Conservation (phyloP, 2,888 invertebrate genomes). For the Sesia apiformis region DNA sequence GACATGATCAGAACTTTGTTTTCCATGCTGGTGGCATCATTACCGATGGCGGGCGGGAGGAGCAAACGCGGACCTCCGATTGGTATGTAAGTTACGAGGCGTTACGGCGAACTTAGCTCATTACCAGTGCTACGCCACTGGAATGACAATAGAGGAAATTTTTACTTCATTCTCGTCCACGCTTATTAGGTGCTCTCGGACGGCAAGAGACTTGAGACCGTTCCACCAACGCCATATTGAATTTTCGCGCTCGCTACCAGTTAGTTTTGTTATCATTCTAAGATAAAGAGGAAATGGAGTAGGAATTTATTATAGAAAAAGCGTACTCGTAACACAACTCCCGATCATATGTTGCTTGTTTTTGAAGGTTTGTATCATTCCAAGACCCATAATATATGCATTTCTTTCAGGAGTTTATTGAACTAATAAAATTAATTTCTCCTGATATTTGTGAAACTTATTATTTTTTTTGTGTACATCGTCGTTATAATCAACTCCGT, state of each 20-base stretch:
- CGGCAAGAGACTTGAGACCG: slow-evolving; percentile 33
- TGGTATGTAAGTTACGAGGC: slow-evolving; percentile 70
- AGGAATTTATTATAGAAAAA: background rate
- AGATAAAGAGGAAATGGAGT: background rate
- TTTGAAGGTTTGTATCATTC: too few relatives aligned
- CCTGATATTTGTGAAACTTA: too few relatives aligned
- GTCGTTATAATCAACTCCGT: too few relatives aligned
- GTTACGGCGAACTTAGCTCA: slow-evolving; percentile 72
- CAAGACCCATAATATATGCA: too few relatives aligned
- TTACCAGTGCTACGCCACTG: slow-evolving; percentile 53
- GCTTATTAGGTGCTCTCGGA: slow-evolving; percentile 19
- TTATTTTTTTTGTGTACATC: too few relatives aligned
- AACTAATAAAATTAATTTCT: too few relatives aligned
- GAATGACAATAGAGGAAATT: slow-evolving; percentile 67
- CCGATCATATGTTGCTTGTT: slow-evolving; percentile 10
- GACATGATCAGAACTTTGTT: slow-evolving; percentile 9
- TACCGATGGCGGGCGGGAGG: slow-evolving; percentile 34
- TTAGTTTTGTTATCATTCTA: slow-evolving; percentile 10
- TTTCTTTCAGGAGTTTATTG: too few relatives aligned
- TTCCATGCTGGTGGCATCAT: slow-evolving; percentile 25
- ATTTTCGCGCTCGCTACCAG: slow-evolving; percentile 19
- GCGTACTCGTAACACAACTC: slow-evolving; percentile 1
- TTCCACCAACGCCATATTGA: slow-evolving; percentile 39
- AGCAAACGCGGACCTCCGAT: slow-evolving; percentile 39
- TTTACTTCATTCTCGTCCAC: slow-evolving; percentile 56